Conservation (phyloP, 1,140 invertebrate species). For the Drosophila orena region DNA sequence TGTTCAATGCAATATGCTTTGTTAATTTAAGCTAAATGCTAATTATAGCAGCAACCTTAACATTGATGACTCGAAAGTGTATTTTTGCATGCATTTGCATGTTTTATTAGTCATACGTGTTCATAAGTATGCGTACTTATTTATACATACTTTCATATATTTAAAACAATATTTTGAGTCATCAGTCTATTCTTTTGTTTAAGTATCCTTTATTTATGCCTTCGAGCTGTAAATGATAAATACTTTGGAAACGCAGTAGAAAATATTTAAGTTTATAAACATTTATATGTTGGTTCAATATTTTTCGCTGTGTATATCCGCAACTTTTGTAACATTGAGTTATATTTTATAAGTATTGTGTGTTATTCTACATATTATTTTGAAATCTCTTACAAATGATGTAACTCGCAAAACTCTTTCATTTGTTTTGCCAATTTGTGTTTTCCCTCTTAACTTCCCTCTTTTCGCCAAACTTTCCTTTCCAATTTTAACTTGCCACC, state of each 20-base stretch:
- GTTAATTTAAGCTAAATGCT: no score
- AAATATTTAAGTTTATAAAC: no score
- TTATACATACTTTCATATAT: not conserved
- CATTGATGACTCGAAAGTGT: conserved; percentile 4
- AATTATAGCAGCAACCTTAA: not conserved
- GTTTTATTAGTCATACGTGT: conserved; percentile 18
- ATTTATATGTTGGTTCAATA: no score
- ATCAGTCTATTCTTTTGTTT: not conserved
- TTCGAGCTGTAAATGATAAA: no score
- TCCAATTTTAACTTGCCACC: not conserved
- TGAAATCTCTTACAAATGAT: not conserved
- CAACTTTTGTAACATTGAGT: no score
- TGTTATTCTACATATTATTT: no score
- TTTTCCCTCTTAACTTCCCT: not conserved
- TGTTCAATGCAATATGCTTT: not conserved
- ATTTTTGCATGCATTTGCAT: not conserved
- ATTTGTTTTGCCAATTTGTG: not conserved
- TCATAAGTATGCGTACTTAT: not conserved
- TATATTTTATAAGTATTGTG: no score
- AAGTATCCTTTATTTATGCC: no score
- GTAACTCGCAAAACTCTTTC: not conserved
- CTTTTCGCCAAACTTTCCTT: conserved; percentile 2
- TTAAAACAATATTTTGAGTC: not conserved
- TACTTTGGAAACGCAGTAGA: no score
- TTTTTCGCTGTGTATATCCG: no score